Conservation (phyloP, 2,888 invertebrate species). For the Drosophila picticornis region DNA sequence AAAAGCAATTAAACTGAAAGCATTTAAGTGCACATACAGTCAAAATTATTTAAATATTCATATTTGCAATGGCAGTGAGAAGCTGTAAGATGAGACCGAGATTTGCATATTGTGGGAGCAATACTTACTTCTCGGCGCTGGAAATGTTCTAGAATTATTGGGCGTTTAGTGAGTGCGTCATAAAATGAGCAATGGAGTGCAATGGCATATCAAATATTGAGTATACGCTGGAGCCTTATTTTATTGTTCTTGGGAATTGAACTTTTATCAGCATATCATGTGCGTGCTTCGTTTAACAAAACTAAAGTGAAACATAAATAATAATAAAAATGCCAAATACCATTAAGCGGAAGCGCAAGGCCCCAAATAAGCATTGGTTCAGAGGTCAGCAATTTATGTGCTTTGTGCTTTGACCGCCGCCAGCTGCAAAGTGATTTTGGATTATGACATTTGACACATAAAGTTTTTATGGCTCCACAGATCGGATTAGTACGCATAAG, state of each 20-base stretch:
- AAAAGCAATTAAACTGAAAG: conserved; percentile 67
- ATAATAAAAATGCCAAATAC: conserved; percentile 51
- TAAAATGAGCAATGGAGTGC: conserved; percentile 59
- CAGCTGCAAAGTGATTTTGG: conserved; percentile 64
- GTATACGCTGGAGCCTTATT: conserved; percentile 26
- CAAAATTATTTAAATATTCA: conserved; percentile 64
- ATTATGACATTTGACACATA: conserved; percentile 72
- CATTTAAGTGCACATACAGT: conserved; percentile 61
- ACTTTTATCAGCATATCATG: conserved; percentile 45
- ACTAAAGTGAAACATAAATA: conserved; percentile 57
- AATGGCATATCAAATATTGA: conserved; percentile 38
- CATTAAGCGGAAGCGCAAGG: conserved; percentile 37
- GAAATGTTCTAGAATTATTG: conserved; percentile 33
- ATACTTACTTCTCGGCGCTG: neutral
- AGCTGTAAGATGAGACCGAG: conserved; percentile 18
- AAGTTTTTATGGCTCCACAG: conserved; percentile 53
- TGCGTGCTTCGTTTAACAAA: conserved; percentile 60
- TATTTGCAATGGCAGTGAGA: conserved; percentile 40
- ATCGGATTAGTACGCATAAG: conserved; percentile 42
- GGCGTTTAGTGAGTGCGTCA: conserved; percentile 39
- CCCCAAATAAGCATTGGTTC: conserved; percentile 15
- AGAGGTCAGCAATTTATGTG: conserved; percentile 52
- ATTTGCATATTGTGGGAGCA: conserved; percentile 51
- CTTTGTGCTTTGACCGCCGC: conserved; percentile 41
- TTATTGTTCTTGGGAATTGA: conserved; percentile 41